Evolutionary conservation across 2,888 invertebrate genomes (phyloP), one percentile per base, ranked within the genome.

Genomic region (Chelonus formosanus): DNA sequence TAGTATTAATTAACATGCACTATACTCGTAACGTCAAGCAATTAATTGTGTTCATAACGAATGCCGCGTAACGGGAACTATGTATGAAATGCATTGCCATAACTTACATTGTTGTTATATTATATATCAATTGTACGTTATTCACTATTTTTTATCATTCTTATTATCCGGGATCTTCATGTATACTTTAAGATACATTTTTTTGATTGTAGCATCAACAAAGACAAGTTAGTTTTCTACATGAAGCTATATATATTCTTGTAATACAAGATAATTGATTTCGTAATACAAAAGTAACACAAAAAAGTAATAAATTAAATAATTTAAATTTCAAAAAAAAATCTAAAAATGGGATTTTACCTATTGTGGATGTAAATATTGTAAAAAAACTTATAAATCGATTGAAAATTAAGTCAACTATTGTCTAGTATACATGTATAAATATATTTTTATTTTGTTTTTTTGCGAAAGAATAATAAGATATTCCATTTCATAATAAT

Each of bases 161-260:
- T 60, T 48, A 10, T 58, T 48, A 58, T 35, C 47, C 58, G 48
- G 58, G 36, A 58, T 55, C 44, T 20, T 20, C 20, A 20, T 20
- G 48, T 48, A 56, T 43, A 57, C 44, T 44, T 58, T 58, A 44
- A 43, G 32, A 44, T 32, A 47, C 52, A 50, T 56, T 50, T 48
- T 47, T 56, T 55, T 45, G 45, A 44, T 45, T 56, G 75, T 76
- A 79, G 76, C 75, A 76, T 77, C 70, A 72, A 73, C 78, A 73
- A 77, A 81, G 80, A 81, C 80, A 32, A n/a, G 48, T 83, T 83
- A 81, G 82, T 83, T 83, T 82, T 83, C 79, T 82, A 82, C 55
- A 76, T 74, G 80, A 74, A 81, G 80, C 78, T 4, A 20, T 48
- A 31, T 82, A 82, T 82, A 83, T 82, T 82, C 82, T 82, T 82